Evolutionary conservation across 2,888 invertebrate species (phyloP).

Genomic region (Drosophila algonquin): DNA sequence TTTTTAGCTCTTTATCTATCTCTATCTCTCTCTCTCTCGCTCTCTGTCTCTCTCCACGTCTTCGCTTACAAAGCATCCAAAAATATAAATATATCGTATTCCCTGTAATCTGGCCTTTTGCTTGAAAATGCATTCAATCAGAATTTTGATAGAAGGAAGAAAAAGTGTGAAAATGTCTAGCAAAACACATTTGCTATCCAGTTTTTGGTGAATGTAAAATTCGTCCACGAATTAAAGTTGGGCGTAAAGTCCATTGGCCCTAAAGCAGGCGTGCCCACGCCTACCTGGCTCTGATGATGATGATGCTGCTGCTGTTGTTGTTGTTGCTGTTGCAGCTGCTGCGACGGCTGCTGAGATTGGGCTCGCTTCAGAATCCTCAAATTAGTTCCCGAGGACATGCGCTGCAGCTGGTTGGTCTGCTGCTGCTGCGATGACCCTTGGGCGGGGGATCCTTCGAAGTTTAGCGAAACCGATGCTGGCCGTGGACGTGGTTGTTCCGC

Average conservation of each 20-base stretch:
- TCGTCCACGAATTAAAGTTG: constrained; percentile 83
- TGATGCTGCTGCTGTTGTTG: constrained; percentile 47
- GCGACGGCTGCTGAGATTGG: constrained; percentile 68
- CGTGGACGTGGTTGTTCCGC: constrained; percentile 61
- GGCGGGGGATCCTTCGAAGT: constrained; percentile 26
- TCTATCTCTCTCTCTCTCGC: not conserved
- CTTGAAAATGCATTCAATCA: constrained; percentile 28
- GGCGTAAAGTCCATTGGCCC: constrained; percentile 79
- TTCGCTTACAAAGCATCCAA: constrained; percentile 6
- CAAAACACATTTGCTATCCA: constrained; percentile 84
- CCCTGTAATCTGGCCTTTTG: constrained; percentile 30
- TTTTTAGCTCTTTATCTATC: not conserved
- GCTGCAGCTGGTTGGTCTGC: constrained; percentile 66
- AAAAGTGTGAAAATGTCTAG: constrained; percentile 56
- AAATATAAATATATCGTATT: not conserved
- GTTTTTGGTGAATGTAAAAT: constrained; percentile 84
- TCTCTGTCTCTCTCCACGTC: not conserved
- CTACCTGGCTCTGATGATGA: constrained; percentile 15
- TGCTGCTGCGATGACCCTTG: not conserved
- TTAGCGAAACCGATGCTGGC: constrained; percentile 69
- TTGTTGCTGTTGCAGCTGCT: constrained; percentile 22
- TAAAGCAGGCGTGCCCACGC: constrained; percentile 5
- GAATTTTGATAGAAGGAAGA: constrained; percentile 22
- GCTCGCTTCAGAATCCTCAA: constrained; percentile 73
- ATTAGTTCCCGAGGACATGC: constrained; percentile 80